Percentiles rank a stretch among this genome's conserved stretches.
phyloP scores from a whole-genome alignment of 2,888 invertebrate genomes.

The Rugalucina vietnamica region DNA sequence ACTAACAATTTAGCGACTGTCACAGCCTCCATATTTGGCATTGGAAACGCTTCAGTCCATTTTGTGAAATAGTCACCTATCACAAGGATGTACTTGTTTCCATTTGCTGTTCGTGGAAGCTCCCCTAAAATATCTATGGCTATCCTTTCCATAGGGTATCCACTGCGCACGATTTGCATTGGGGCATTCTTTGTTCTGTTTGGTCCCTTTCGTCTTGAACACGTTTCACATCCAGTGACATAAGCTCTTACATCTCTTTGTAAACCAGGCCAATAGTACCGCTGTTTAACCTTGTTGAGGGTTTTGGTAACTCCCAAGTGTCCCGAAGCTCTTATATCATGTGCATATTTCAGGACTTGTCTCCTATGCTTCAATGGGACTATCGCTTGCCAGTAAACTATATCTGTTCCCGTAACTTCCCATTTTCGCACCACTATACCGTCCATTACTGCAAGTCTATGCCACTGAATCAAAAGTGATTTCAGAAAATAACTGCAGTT shows the following conservation, averaged over 20 bases:
- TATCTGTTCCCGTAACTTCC: background rate
- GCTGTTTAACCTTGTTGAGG: background rate
- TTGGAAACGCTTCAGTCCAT: constrained; percentile 49
- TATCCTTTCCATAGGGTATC: constrained; percentile 48
- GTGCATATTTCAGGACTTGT: background rate
- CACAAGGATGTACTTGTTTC: constrained; percentile 49
- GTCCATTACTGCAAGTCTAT: background rate
- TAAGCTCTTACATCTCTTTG: background rate
- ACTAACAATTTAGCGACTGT: constrained; percentile 52
- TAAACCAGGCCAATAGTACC: constrained; percentile 16
- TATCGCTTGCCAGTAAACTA: background rate
- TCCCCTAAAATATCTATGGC: constrained; percentile 43
- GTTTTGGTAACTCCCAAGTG: background rate
- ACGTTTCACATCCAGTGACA: constrained; percentile 6
- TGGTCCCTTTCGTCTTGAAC: background rate
- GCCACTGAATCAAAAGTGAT: background rate
- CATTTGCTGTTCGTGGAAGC: constrained; percentile 38
- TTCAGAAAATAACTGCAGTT: background rate
- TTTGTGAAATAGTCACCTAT: constrained; percentile 58
- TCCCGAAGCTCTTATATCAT: background rate
- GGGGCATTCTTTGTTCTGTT: background rate
- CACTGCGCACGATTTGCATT: background rate
- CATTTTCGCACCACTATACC: background rate
- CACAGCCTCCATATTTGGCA: constrained; percentile 46
- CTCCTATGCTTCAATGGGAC: background rate